A percentile compares a stretch with the other conserved stretches of the same genome.
Evolutionary conservation across 2,888 invertebrate genomes (phyloP).

Genomic region (Mimas tiliae): DNA sequence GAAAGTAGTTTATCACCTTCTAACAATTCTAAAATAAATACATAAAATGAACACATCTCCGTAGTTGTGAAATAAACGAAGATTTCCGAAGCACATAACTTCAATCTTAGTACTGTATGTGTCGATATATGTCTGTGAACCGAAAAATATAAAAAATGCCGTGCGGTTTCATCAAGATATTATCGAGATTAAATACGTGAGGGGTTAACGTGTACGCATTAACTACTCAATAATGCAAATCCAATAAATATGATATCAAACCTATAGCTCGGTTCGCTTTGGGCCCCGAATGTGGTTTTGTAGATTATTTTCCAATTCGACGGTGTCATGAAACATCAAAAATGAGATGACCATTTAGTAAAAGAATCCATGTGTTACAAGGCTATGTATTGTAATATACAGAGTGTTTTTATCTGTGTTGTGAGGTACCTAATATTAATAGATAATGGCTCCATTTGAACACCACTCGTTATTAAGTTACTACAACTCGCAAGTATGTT

Average conservation of each 20-base stretch:
- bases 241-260: slow-evolving; percentile 79
- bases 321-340: slow-evolving; percentile 81
- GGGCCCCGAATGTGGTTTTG: slow-evolving; percentile 62
- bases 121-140: too few relatives aligned
- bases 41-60: background rate
- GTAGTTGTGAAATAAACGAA: too few relatives aligned
- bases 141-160: too few relatives aligned
- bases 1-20: too few relatives aligned
- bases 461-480: too few relatives aligned
- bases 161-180: background rate
- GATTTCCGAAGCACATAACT: too few relatives aligned
- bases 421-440: too few relatives aligned
- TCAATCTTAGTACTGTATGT: too few relatives aligned
- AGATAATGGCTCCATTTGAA: background rate
- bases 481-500: too few relatives aligned
- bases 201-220: slow-evolving; percentile 50
- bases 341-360: slow-evolving; percentile 66
- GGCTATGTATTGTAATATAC: background rate
- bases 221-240: slow-evolving; percentile 73
- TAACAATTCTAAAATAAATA: too few relatives aligned
- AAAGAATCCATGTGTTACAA: slow-evolving; percentile 27
- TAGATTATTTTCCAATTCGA: slow-evolving; percentile 70
- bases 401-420: background rate
- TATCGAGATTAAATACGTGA: background rate
- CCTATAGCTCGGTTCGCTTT: slow-evolving; percentile 82